Evolutionary conservation across 2,888 invertebrate species (phyloP), one percentile per base, ranked within the genome.

Genomic region (Globia sparganii): DNA sequence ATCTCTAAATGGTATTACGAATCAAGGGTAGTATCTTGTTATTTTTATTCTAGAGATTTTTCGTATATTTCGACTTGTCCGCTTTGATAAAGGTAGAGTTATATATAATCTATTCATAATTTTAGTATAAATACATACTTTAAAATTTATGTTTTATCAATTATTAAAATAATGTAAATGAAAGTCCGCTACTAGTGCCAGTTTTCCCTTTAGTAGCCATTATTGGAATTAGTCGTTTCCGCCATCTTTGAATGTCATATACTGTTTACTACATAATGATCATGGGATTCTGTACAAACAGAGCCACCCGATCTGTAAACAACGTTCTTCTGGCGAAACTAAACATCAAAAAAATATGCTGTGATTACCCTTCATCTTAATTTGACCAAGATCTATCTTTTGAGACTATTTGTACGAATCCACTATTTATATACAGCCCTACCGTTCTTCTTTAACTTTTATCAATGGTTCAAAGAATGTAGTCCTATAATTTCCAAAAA

Each of bases 1-100:
- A 76, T 62, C 40, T 70, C 21, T 8, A 67, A 76, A 67, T 49
- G 25, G 34, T 49, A 58, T 80, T 67, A 76, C 15, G 49, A 21
- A 62, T 46, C 37, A 66, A 70, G 25, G 61, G 1, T 9, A 25
- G 4, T 34, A 28, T 59, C 4, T 31, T 21, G 68, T 46, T 18
- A 25, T 37, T 11, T 53, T 28, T 6, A 70, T 65, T 65, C 21
- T 15, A 4, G 18, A 18, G 37, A 1, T 9, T 53, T 72, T 43
- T 43, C 13, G 31, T 59, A 21, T 58, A 43, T 37, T n/a, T 46
- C 15, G 21, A 34, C 15, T 15, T 67, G 31, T 31, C 25, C 15
- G 15, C 15, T 49, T 66, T 31, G 15, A 2, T 31, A 67, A 46
- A 25, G 6, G 34, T 28, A 28, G 28, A 58, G 58, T 6, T 58